Evolutionary conservation across 2,888 invertebrate genomes (phyloP).

Genomic region (Cantharis nigra): DNA sequence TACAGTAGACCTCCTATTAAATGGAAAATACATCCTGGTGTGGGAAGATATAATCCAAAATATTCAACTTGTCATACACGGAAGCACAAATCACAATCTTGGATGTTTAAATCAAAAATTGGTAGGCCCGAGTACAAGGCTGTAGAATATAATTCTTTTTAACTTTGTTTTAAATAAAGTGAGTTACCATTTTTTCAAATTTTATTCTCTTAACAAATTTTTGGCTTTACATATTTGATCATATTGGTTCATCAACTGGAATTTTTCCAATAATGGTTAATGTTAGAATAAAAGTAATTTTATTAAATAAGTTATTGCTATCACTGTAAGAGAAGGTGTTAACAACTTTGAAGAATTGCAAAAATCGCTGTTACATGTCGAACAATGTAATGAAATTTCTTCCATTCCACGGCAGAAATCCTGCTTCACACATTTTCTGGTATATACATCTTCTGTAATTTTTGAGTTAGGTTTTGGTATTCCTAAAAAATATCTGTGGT

Average conservation of each 20-base stretch:
- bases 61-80: slow-evolving; percentile 33
- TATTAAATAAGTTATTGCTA: not conserved
- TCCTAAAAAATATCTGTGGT: not conserved
- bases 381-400: not conserved
- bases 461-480: not conserved
- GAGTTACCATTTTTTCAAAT: not conserved
- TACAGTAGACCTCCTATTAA: slow-evolving; percentile 41
- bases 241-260: too few species aligned
- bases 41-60: slow-evolving; percentile 48
- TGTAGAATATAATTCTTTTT: slow-evolving; percentile 34
- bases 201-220: not conserved
- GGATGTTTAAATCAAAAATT: slow-evolving; percentile 47
- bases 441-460: not conserved
- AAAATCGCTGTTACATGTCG: not conserved
- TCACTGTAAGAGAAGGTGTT: not conserved
- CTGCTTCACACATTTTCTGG: not conserved
- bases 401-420: not conserved
- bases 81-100: slow-evolving; percentile 39
- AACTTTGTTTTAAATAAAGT: not conserved
- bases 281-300: not conserved
- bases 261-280: not conserved
- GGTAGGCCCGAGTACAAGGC: slow-evolving; percentile 39
- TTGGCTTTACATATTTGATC: too few species aligned
- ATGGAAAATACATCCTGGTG: slow-evolving; percentile 50
- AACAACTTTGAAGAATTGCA: not conserved